These are phyloP conservation scores for Stegostoma tigrinum DNA, from an alignment of 2,113 vertebrate species.

Conservation along the genomic window DNA sequence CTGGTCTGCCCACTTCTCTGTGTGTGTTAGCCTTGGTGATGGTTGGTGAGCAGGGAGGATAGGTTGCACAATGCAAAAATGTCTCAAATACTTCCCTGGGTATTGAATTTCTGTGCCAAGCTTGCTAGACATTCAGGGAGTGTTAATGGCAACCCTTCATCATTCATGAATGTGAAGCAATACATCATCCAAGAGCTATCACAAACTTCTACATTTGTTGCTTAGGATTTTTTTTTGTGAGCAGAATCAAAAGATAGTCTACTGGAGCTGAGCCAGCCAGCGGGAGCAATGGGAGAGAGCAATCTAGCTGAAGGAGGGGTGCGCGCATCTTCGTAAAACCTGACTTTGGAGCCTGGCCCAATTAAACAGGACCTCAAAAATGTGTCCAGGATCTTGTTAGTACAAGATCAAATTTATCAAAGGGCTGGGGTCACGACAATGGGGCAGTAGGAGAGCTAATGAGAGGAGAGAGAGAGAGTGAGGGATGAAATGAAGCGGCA, in stretches of 20 bases:
- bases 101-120: background rate
- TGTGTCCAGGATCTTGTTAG: constrained; percentile 26
- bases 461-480: background rate
- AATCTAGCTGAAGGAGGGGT: background rate
- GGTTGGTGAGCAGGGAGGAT: background rate
- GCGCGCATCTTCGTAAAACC: background rate
- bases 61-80: background rate
- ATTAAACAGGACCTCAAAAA: background rate
- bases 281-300: background rate
- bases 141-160: background rate
- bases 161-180: too few relatives aligned
- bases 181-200: background rate
- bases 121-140: background rate
- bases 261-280: background rate
- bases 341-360: background rate
- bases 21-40: background rate
- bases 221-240: background rate
- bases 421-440: constrained; percentile 3
- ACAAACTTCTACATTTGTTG: background rate
- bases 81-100: background rate
- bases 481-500: background rate
- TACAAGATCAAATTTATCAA: constrained; percentile 37
- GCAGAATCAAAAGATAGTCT: background rate
- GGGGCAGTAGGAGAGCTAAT: constrained; percentile 8
- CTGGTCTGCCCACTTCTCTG: background rate